Base-by-base conservation (phyloP, 2,888 invertebrate genomes). In the Mesorhabditis spiculigera region DNA sequence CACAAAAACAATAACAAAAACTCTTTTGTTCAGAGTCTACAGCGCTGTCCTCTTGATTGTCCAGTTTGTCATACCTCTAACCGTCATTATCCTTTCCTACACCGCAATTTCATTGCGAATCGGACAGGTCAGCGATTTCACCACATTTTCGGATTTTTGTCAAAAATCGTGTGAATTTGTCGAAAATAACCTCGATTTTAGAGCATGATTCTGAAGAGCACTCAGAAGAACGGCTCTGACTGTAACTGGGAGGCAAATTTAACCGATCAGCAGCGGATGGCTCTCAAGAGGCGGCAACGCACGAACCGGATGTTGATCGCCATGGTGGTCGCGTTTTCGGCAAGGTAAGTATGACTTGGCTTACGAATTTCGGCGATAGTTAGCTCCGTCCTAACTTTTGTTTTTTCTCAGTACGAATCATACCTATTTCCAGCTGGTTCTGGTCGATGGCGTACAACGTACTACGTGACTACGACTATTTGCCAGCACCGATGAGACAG, bases 261-360 rank as follows among this genome's bases (percentile, higher is more conserved):
- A 45, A 78, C 76, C 13, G 82, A 82, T 63, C 84, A 84, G 71
- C 84, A 83, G 71, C 69, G 80, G 43, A 78, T 78, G 8, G 84
- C 84, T 4, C 76, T 80, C 50, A 79, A 79, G 66, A 72, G 84
- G 42, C 75, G 83, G 41, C 84, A 84, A 71, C 68, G 84, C 45
- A 84, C 84, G 4, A 84, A 84, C 74, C 77, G 84, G 28, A 84
- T 84, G 84, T 73, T 84, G 41, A 84, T 84, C 67, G 84, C 80
- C 5, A 82, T 82, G 81, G 81, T 81, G 43, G 79, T 82, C 67
- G 82, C 82, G 1, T 82, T 82, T 70, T 78, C 78, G n/a, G n/a
- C n/a, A n/a, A n/a, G n/a, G n/a, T n/a, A n/a, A n/a, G n/a, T n/a
- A n/a, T n/a, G n/a, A n/a, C n/a, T n/a, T n/a, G n/a, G n/a, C n/a